phyloP scores from a whole-genome alignment of 2,113 vertebrate species.

The Carlito syrichta region DNA sequence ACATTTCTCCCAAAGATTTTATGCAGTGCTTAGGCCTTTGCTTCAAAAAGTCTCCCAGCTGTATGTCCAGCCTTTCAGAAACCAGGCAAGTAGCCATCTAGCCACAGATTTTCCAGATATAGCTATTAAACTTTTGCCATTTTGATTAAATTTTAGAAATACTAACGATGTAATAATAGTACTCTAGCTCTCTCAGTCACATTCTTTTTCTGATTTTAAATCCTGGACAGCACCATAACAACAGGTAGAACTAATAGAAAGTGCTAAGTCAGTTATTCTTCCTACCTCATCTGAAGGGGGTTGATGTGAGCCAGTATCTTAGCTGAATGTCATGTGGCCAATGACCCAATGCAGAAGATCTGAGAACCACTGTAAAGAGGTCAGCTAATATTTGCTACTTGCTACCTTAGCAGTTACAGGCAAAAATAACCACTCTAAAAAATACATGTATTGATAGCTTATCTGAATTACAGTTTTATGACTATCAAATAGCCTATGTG shows the following conservation, averaged over 20 bases:
- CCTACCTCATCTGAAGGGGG: background rate
- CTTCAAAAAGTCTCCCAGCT: background rate
- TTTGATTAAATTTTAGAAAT: background rate
- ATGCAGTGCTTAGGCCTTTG: background rate
- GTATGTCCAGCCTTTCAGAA: background rate
- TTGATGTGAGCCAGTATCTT: background rate
- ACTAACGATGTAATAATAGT: background rate
- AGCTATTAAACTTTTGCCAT: background rate
- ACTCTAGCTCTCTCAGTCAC: background rate
- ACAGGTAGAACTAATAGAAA: background rate
- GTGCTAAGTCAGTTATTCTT: background rate
- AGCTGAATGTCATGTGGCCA: background rate
- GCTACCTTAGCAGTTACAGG: accelerated
- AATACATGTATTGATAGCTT: background rate
- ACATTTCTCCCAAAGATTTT: background rate
- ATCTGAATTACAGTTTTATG: background rate
- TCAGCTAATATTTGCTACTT: background rate
- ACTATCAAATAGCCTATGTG: background rate
- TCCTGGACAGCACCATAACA: background rate
- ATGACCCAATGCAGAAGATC: background rate
- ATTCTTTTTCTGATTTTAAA: background rate
- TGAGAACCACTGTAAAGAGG: background rate
- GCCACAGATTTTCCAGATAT: background rate
- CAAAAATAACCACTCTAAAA: background rate
- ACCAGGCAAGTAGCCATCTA: background rate